Evolutionary conservation across 2,113 vertebrate genomes (phyloP).

Genomic region (Chiloscyllium plagiosum): DNA sequence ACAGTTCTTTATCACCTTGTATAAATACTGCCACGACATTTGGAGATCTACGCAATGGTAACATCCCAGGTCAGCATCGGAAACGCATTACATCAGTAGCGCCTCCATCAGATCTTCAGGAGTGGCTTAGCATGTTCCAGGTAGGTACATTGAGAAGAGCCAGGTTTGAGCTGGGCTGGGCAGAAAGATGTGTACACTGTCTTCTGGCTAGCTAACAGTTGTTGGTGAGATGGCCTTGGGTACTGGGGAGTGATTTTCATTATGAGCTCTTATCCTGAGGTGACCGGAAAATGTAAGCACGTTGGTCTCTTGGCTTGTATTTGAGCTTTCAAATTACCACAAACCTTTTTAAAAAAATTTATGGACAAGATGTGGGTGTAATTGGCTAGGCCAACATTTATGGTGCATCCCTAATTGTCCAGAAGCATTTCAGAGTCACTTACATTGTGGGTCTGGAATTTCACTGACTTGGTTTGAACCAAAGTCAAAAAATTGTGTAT

Average conservation of each 20-base stretch:
- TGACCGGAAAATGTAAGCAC: no score
- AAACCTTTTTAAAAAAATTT: background rate
- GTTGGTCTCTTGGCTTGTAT: no score
- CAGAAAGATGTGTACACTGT: background rate
- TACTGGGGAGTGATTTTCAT: background rate
- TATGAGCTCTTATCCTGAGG: no score
- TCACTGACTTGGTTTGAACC: no score
- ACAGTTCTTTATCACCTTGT: constrained; percentile 48
- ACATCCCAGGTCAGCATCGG: constrained; percentile 41
- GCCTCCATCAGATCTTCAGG: constrained; percentile 48
- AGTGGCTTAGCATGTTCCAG: constrained; percentile 57
- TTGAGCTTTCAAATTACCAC: no score
- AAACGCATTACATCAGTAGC: constrained; percentile 41
- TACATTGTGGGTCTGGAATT: no score
- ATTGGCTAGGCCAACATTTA: no score
- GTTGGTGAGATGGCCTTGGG: fast-evolving
- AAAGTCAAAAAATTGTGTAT: no score
- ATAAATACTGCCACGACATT: constrained; percentile 50
- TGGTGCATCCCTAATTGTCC: no score
- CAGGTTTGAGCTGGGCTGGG: background rate
- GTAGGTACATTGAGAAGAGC: constrained; percentile 39
- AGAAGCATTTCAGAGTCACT: no score
- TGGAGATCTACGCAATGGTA: constrained; percentile 49
- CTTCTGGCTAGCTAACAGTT: fast-evolving
- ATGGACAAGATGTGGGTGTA: no score